phyloP scores from a whole-genome alignment of 2,888 invertebrate species.

The Chloroclysta siterata region DNA sequence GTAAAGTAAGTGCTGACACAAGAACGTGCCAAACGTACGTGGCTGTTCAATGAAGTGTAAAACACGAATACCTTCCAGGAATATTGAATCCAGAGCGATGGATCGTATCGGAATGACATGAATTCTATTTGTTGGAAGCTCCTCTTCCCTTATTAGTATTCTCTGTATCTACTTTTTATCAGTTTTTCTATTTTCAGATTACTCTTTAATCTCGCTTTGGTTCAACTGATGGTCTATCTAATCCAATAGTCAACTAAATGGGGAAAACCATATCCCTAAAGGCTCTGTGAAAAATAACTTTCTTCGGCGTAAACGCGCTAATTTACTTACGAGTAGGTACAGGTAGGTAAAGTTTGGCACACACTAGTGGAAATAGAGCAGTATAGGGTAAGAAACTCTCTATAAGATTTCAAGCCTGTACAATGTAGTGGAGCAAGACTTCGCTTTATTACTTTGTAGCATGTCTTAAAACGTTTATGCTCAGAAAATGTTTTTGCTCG shows the following conservation, averaged over 20 bases:
- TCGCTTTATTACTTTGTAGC: slow-evolving; percentile 13
- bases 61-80: slow-evolving; percentile 40
- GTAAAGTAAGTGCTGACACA: slow-evolving; percentile 2
- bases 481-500: slow-evolving; percentile 8
- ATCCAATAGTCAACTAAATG: too few relatives aligned
- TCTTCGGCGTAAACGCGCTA: neutral
- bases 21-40: slow-evolving; percentile 19
- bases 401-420: slow-evolving; percentile 6
- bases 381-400: neutral
- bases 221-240: too few relatives aligned
- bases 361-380: too few relatives aligned
- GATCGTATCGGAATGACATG: slow-evolving; percentile 13
- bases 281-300: neutral
- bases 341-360: too few relatives aligned
- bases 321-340: too few relatives aligned
- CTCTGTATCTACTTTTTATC: neutral
- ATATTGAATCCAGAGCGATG: slow-evolving; percentile 29
- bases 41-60: slow-evolving; percentile 40
- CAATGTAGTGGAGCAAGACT: slow-evolving; percentile 14
- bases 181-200: slow-evolving; percentile 1
- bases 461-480: slow-evolving; percentile 6
- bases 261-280: too few relatives aligned
- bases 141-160: neutral
- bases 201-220: too few relatives aligned
- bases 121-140: slow-evolving; percentile 15